Percentiles rank a stretch among this genome's conserved stretches.
Evolutionary conservation across 1,140 invertebrate genomes (phyloP).

Genomic region (Drosophila gunungcola): DNA sequence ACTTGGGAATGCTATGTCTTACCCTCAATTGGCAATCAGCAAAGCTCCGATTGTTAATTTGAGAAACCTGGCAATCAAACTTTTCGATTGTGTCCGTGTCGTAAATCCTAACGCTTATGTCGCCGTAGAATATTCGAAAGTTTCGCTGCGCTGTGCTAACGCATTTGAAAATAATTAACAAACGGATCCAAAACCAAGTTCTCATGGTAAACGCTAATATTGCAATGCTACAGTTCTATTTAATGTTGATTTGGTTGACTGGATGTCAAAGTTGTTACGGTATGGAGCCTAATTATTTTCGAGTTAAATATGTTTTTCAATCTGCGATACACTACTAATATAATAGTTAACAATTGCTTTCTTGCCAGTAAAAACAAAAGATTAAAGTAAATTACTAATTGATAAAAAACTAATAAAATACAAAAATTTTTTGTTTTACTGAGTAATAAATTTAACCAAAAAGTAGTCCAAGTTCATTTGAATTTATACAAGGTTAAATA

Average conservation of each 20-base stretch:
- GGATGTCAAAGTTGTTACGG: no score
- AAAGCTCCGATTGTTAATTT: slow-evolving; percentile 43
- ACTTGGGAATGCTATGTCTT: slow-evolving; percentile 7
- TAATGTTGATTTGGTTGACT: background rate
- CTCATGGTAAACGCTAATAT: slow-evolving; percentile 16
- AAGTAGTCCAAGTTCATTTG: no score
- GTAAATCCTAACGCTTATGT: slow-evolving; percentile 17
- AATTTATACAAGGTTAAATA: no score
- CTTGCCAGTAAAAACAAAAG: no score
- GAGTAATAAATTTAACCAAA: no score
- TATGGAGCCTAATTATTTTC: no score
- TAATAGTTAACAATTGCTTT: no score
- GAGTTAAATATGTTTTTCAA: no score
- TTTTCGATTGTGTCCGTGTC: slow-evolving; percentile 24
- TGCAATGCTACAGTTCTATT: slow-evolving; percentile 4
- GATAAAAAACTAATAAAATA: no score
- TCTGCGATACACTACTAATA: no score
- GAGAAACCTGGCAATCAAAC: slow-evolving; percentile 11
- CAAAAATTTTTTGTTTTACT: no score
- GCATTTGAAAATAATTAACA: slow-evolving; percentile 8
- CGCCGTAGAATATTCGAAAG: slow-evolving; percentile 40
- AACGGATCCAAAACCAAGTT: slow-evolving; percentile 12
- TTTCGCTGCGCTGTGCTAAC: slow-evolving; percentile 19
- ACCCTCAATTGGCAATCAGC: slow-evolving; percentile 32
- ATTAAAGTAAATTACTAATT: no score